Evolutionary conservation across 23 tunicate species (phyloP), one percentile per base, ranked within the genome.

Genomic region (Ascidia mentula): DNA sequence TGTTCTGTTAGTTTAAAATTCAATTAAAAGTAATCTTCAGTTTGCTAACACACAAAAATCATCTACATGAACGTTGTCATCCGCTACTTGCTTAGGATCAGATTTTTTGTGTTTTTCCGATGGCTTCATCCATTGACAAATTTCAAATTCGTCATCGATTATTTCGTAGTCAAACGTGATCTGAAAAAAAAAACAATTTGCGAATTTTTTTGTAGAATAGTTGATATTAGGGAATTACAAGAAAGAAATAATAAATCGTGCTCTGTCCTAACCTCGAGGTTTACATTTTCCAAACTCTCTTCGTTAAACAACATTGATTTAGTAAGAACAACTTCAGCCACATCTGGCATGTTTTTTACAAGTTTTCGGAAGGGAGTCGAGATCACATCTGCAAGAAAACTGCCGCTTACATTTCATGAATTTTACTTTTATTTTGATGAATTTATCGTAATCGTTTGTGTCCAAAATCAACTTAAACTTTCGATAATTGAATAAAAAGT

Each of bases 321-420:
- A 20, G 82, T 85, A 2, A 85, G 78, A 30, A 85, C 89, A 69
- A 69, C 24, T 72, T 85, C 89, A 32, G 80, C 89, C n/a, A 85
- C 45, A n/a, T 46, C 46, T 0, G 89, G 78, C 59, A 39, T 38
- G 0, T 38, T 38, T 36, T 74, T 46, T 1, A 74, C 59, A 4
- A 74, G 33, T 39, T 37, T 74, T 38, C 78, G 9, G 22, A 74
- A 28, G 4, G 78, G 78, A 3, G 78, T 74, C 34, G 39, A 70
- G 4, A 70, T 22, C 17, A 3, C 24, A 70, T 70, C 74, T 70
- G 32, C 6, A 18, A 53, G 24, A 53, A n/a, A n/a, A n/a, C n/a
- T n/a, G n/a, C n/a, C n/a, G n/a, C n/a, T n/a, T n/a, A n/a, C n/a
- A n/a, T n/a, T n/a, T n/a, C n/a, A n/a, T n/a, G n/a, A n/a, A n/a